Percentiles rank a stretch among this genome's conserved stretches.
Conservation (phyloP, 2,888 invertebrate species). For the Ophioninae sp. region DNA sequence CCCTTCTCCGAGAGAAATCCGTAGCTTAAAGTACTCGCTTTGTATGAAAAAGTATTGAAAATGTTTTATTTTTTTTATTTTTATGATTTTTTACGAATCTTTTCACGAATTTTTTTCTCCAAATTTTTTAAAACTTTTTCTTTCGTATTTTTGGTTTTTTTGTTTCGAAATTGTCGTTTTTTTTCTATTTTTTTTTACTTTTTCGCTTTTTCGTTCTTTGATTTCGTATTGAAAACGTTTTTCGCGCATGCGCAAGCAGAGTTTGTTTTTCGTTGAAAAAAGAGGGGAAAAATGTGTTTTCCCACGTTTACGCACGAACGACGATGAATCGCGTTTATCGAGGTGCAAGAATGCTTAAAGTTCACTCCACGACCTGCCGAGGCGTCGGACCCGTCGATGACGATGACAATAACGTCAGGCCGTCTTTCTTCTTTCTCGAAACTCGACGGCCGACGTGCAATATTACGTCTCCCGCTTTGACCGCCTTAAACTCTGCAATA, state of each 20-base stretch:
- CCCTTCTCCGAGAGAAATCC: neutral
- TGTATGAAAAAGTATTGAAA: neutral
- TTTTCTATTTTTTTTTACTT: no score
- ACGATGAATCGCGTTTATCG: neutral
- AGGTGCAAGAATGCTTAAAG: neutral
- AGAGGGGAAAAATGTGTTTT: neutral
- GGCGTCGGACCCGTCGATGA: slow-evolving; percentile 64
- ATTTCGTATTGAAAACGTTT: neutral
- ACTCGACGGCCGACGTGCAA: slow-evolving; percentile 86
- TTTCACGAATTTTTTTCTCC: no score
- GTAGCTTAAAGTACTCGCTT: neutral
- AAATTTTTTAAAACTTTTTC: no score
- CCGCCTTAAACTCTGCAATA: slow-evolving; percentile 90
- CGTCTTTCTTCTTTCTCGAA: slow-evolving; percentile 73
- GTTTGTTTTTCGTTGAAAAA: neutral
- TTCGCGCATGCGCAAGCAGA: neutral
- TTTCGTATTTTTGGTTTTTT: neutral
- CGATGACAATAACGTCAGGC: slow-evolving; percentile 68
- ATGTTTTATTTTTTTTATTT: no score
- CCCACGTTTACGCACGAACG: neutral
- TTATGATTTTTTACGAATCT: no score
- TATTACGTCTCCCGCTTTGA: slow-evolving; percentile 89
- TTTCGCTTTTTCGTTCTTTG: neutral
- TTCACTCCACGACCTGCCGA: slow-evolving; percentile 56
- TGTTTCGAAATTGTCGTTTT: slow-evolving; percentile 3